Evolutionary conservation across 2,797 vertebrate species (phyloP).

Genomic region (Alfaro cultratus): DNA sequence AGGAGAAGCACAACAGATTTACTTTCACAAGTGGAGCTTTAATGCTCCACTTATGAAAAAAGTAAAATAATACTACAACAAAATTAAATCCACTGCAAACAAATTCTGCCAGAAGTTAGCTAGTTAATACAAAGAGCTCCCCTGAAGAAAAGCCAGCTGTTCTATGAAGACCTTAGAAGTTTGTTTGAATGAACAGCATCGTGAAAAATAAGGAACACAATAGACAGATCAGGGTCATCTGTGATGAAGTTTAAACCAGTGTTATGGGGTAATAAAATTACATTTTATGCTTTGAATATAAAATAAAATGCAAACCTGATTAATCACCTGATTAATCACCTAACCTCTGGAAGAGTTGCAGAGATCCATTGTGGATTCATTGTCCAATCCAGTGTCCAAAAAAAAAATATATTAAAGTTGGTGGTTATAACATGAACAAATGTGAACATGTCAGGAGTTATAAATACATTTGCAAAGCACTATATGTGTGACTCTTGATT

Average conservation of each 20-base stretch:
- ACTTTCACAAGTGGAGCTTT: too few relatives aligned
- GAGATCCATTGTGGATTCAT: neutral
- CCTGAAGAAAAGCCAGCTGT: neutral
- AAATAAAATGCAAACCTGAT: neutral
- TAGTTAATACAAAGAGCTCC: neutral
- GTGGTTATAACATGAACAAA: conserved; percentile 4
- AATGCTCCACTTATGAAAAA: too few relatives aligned
- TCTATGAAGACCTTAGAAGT: neutral
- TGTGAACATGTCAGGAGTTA: neutral
- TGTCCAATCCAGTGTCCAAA: neutral
- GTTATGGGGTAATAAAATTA: neutral
- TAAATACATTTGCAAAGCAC: neutral
- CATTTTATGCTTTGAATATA: neutral
- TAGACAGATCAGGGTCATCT: neutral
- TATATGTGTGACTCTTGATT: conserved; percentile 30
- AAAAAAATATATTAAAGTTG: neutral
- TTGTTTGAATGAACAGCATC: neutral
- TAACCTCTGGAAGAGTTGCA: neutral
- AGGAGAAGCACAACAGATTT: too few relatives aligned
- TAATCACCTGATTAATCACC: neutral
- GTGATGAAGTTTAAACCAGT: neutral
- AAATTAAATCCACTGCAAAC: neutral
- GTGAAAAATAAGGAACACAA: neutral
- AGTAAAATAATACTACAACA: too few relatives aligned
- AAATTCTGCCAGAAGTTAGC: neutral